Base-by-base conservation (phyloP, 2,113 vertebrate genomes). In the Oncorhynchus mykiss region DNA sequence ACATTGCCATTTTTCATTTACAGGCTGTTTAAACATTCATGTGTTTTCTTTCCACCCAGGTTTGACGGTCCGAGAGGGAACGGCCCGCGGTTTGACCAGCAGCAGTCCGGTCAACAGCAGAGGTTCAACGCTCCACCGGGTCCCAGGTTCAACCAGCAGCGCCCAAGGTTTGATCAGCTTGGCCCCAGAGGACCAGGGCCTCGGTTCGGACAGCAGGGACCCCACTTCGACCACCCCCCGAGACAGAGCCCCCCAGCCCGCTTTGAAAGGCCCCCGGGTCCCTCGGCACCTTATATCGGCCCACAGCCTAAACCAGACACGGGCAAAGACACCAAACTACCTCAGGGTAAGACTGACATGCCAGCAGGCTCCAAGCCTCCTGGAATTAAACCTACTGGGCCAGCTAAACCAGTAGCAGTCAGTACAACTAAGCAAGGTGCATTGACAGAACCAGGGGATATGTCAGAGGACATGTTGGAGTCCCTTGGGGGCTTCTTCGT, bases 41-140 rank as follows among this genome's bases (percentile, higher is more conserved):
- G 11, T 11, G 18, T 8, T 69, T 49, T 54, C 49, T 66, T 49
- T 34, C 68, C 18, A 81, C 82, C 83, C 84, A 96, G 96, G 78
- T 96, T 97, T 93, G 96, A 96, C 84, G 95, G 92, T 72, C 93
- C 95, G 73, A 92, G 89, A 79, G 93, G 92, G 88, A 94, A 88
- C 80, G 88, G 86, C 2, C 66, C 84, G 0, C 62, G 84, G 1
- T 90, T 91, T 62, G 89, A 92, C 54, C 86, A 84, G 16, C 39
- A 39, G 39, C 39, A 45, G 39, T 45, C 39, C 39, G 8, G 2
- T 45, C 76, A 78, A 4, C 70, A 9, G 12, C 83, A 79, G 0
- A 81, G 80, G 2, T 89, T 78, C 66, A 69, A 78, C 14, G 34
- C 13, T 27, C 79, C 73, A 6, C 74, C 12, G 5, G 51, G 51